Evolutionary conservation across 2,888 invertebrate genomes (phyloP).

Genomic region (Aleiodes leptofemur): DNA sequence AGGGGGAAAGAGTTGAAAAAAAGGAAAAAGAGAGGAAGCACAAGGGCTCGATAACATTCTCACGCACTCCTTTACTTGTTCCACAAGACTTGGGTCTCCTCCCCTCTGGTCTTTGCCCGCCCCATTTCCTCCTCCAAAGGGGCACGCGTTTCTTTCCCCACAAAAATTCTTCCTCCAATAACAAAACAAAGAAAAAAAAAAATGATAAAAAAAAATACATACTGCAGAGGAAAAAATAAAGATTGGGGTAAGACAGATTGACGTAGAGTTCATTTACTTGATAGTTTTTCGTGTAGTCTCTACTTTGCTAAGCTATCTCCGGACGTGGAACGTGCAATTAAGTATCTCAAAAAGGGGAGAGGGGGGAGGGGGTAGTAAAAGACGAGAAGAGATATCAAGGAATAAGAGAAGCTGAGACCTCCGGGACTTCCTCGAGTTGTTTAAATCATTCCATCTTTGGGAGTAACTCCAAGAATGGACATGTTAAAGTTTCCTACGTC

Average conservation of each 20-base stretch:
- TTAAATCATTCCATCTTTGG: constrained; percentile 12
- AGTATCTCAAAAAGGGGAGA: constrained; percentile 56
- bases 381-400: constrained; percentile 35
- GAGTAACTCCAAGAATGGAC: neutral
- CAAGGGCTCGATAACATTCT: constrained; percentile 52
- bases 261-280: constrained; percentile 35
- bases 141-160: constrained; percentile 36
- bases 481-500: too few species aligned
- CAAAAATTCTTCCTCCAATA: neutral
- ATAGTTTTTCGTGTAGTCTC: constrained; percentile 43
- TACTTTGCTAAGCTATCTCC: constrained; percentile 56
- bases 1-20: neutral
- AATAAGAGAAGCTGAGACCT: constrained; percentile 6
- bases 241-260: constrained; percentile 35
- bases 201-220: constrained; percentile 5
- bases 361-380: constrained; percentile 37
- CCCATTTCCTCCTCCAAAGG: constrained; percentile 36
- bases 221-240: constrained; percentile 5
- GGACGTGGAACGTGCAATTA: constrained; percentile 74
- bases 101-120: constrained; percentile 41
- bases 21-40: neutral
- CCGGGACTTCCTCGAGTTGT: constrained; percentile 11
- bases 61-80: constrained; percentile 41
- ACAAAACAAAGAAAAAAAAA: neutral
- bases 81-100: constrained; percentile 55